Evolutionary conservation across 2,888 invertebrate species (phyloP).

Genomic region (Ernsta delagoae): DNA sequence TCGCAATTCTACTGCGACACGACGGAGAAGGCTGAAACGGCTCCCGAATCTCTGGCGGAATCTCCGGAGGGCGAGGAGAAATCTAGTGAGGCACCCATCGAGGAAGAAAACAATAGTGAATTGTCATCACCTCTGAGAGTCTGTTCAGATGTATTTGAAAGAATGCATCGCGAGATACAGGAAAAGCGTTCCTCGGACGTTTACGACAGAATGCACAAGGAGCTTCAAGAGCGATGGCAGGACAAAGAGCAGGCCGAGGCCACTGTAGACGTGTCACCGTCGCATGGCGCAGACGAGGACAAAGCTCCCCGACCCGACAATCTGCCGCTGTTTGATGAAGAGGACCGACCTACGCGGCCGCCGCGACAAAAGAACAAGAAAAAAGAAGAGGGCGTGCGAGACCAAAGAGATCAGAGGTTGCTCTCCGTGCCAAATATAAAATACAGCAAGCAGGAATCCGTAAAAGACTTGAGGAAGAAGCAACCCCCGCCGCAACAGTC

Average conservation of each 20-base stretch:
- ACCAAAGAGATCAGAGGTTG: conserved; percentile 87
- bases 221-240: conserved; percentile 76
- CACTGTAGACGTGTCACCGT: conserved; percentile 50
- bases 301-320: conserved; percentile 84
- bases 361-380: conserved; percentile 77
- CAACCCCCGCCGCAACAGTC: conserved; percentile 74
- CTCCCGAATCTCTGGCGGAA: conserved; percentile 53
- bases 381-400: conserved; percentile 57
- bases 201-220: conserved; percentile 74
- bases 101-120: conserved; percentile 49
- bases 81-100: conserved; percentile 41
- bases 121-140: conserved; percentile 65
- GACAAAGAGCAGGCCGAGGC: conserved; percentile 59
- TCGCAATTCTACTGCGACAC: conserved; percentile 75
- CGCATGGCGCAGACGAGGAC: conserved; percentile 52
- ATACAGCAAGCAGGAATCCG: conserved; percentile 79
- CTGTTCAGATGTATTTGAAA: conserved; percentile 70
- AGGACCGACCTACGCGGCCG: conserved; percentile 68
- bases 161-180: conserved; percentile 72
- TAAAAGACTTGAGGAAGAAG: conserved; percentile 83
- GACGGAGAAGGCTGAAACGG: conserved; percentile 52
- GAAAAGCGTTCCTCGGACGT: conserved; percentile 64
- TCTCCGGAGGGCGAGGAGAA: conserved; percentile 53
- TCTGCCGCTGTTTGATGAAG: conserved; percentile 83
- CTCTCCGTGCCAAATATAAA: conserved; percentile 92